These are phyloP conservation scores for Parapristionchus giblindavisi DNA, from an alignment of 2,888 invertebrate species.

Conservation along the genomic window DNA sequence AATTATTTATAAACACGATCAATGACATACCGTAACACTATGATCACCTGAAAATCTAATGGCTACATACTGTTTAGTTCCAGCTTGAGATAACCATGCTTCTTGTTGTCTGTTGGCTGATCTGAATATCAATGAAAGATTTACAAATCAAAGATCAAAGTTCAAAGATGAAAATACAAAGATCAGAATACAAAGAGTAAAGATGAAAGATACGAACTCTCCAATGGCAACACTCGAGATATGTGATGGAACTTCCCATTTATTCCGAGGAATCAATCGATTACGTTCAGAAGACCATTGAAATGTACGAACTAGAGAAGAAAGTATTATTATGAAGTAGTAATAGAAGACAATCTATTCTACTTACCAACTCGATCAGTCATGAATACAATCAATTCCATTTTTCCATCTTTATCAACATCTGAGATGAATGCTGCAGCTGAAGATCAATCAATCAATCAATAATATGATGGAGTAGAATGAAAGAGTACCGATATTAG, in stretches of 20 bases:
- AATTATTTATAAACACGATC: neutral
- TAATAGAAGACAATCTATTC: neutral
- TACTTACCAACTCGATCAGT: slow-evolving; percentile 46
- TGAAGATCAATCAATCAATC: neutral
- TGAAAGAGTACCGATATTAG: slow-evolving; percentile 26
- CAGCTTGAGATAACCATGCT: slow-evolving; percentile 44
- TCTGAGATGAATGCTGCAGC: slow-evolving; percentile 43
- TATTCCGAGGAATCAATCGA: slow-evolving; percentile 43
- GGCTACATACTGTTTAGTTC: slow-evolving; percentile 37
- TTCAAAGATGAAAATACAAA: neutral
- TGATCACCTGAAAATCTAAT: slow-evolving; percentile 37
- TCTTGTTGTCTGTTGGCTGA: slow-evolving; percentile 26
- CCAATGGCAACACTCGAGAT: slow-evolving; percentile 42
- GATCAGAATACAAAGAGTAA: neutral
- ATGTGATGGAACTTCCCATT: slow-evolving; percentile 49
- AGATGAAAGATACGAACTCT: slow-evolving; percentile 21
- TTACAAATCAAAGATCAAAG: neutral
- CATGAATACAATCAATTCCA: slow-evolving; percentile 43
- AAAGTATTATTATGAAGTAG: neutral
- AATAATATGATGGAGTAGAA: neutral
- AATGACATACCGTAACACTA: slow-evolving; percentile 9
- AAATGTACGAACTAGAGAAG: slow-evolving; percentile 42
- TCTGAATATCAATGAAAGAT: slow-evolving; percentile 12
- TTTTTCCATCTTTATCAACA: slow-evolving; percentile 42
- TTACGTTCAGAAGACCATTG: slow-evolving; percentile 34